Evolutionary conservation across 2,888 invertebrate genomes (phyloP).

Genomic region (Odontocolon sp.): DNA sequence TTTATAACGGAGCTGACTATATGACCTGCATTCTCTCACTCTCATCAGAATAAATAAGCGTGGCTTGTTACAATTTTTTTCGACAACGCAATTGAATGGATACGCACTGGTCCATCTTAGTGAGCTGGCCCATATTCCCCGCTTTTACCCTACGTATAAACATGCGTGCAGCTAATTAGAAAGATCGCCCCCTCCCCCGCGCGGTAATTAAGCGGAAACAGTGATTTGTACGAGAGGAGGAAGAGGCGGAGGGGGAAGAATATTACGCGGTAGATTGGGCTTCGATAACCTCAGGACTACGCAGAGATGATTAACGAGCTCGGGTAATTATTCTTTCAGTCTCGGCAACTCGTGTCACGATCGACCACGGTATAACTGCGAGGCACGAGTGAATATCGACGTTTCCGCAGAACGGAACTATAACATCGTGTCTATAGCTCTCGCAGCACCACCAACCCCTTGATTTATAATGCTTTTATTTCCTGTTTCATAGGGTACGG

Average conservation of each 20-base stretch:
- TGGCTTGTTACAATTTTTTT: too few relatives aligned
- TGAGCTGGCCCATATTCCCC: too few relatives aligned
- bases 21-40: too few relatives aligned
- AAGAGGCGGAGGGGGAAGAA: not conserved
- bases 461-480: constrained; percentile 47
- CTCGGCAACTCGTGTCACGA: constrained; percentile 33
- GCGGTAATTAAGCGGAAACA: constrained; percentile 59
- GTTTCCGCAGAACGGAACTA: constrained; percentile 43
- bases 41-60: too few relatives aligned
- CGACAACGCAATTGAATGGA: too few relatives aligned
- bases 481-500: not conserved
- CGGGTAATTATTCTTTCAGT: constrained; percentile 48
- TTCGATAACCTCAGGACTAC: constrained; percentile 48
- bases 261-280: constrained; percentile 40
- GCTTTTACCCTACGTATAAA: constrained; percentile 16
- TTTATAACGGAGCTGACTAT: too few relatives aligned
- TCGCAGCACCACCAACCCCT: not conserved
- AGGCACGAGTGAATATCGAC: constrained; percentile 54
- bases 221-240: constrained; percentile 57
- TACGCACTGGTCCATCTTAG: too few relatives aligned
- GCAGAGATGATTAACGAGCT: constrained; percentile 56
- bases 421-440: not conserved
- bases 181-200: constrained; percentile 41
- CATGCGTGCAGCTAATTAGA: constrained; percentile 50
- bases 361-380: constrained; percentile 1